These are phyloP conservation scores for Torymus aiolomorphi DNA, from an alignment of 2,888 invertebrate genomes.

Conservation along the genomic window DNA sequence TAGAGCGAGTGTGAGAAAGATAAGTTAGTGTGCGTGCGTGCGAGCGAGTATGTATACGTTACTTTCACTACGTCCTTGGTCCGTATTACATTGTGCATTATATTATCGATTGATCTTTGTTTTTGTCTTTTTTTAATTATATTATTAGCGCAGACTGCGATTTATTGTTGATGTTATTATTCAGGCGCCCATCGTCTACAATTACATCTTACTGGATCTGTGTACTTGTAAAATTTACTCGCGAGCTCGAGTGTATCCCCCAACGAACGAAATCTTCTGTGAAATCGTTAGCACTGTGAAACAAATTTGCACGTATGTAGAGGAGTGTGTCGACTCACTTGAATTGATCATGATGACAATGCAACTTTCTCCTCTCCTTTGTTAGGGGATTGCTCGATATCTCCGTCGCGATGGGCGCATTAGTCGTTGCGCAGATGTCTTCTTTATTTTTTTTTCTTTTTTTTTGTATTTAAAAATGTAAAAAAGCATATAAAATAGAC, in stretches of 20 bases:
- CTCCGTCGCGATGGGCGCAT: constrained; percentile 4
- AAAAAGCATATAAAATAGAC: constrained; percentile 11
- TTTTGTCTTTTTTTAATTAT: constrained; percentile 28
- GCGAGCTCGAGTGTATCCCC: constrained; percentile 15
- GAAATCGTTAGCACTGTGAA: background rate
- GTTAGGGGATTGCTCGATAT: constrained; percentile 9
- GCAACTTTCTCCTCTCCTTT: constrained; percentile 1
- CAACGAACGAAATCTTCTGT: constrained; percentile 29
- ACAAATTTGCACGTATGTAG: background rate
- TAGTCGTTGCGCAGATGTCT: constrained; percentile 7
- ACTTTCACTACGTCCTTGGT: constrained; percentile 27
- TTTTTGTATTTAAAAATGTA: constrained; percentile 29
- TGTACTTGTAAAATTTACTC: constrained; percentile 8
- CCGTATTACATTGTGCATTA: constrained; percentile 17
- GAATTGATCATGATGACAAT: too few species aligned
- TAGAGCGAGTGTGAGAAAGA: background rate
- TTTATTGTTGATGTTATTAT: constrained; percentile 20
- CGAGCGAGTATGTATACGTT: background rate
- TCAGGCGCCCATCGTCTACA: background rate
- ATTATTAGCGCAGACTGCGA: constrained; percentile 21
- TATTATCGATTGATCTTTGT: background rate
- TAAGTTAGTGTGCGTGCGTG: constrained; percentile 8
- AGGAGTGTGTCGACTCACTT: background rate
- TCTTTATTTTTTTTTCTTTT: constrained; percentile 6
- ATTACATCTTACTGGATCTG: background rate